A percentile compares a stretch with the other conserved stretches of the same genome.
Conservation (phyloP, 2,888 invertebrate species). For the Lasioglossum pauxillum region DNA sequence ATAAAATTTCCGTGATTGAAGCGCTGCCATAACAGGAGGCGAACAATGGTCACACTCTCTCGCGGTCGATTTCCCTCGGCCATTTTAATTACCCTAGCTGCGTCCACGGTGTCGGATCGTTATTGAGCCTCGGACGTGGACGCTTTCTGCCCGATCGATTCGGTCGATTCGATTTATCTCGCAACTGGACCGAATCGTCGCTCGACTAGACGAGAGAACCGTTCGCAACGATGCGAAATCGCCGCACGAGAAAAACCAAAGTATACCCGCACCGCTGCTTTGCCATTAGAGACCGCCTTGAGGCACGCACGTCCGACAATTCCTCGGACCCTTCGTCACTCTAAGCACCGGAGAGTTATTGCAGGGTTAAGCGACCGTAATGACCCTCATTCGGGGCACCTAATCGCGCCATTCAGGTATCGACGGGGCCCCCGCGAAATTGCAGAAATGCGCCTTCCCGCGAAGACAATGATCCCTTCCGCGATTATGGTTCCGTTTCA, state of each 20-base stretch:
- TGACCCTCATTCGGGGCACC: background rate
- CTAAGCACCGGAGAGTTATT: constrained; percentile 24
- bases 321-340: constrained; percentile 47
- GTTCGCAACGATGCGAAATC: constrained; percentile 63
- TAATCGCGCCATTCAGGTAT: constrained; percentile 1
- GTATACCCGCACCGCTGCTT: background rate
- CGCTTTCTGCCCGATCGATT: constrained; percentile 33
- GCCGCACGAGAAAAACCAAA: constrained; percentile 41
- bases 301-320: constrained; percentile 59
- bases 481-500: background rate
- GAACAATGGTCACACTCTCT: constrained; percentile 5
- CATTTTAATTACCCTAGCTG: background rate
- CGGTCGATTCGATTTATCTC: constrained; percentile 64
- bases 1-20: background rate
- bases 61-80: background rate
- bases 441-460: background rate
- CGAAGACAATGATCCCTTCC: background rate
- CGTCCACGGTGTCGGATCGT: background rate
- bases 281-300: constrained; percentile 56
- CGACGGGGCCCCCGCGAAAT: background rate
- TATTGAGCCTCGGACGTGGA: constrained; percentile 22
- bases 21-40: no score
- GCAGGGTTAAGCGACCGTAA: constrained; percentile 9
- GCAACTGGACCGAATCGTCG: constrained; percentile 70
- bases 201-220: constrained; percentile 63